Evolutionary conservation across 92 coral and sea anemone genomes (phyloP), one percentile per base, ranked within the genome.

Genomic region (Porites cylindrica): DNA sequence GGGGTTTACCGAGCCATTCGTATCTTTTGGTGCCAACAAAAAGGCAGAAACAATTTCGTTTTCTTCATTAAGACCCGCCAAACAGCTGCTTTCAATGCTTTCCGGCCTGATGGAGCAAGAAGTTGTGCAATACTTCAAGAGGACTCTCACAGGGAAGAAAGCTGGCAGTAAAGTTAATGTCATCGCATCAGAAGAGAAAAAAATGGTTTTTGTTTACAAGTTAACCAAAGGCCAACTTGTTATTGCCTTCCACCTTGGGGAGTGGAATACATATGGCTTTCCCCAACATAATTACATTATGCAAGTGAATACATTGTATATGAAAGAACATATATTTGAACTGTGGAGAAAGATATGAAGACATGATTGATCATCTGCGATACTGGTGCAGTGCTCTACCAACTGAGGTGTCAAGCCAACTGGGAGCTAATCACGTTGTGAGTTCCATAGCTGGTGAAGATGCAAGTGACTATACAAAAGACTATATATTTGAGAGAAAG

Each of bases 21-120:
- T 69, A 70, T 51, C 20, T 10, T 82, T 38, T 70, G 21, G 64
- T n/a, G 32, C 43, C 6, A 76, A 26, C 53, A 21, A 53, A 61
- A 82, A 56, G 66, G 75, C 66, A 82, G 79, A 66, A 66, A 26
- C 29, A 21, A 67, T 47, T 12, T 81, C 62, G 29, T 81, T 68
- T 68, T n/a, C 73, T 47, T 8, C 76, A 29, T 32, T 72, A 72
- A 4, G 60, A 11, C 76, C 76, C 14, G 23, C 54, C 53, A 72
- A 72, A 14, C 76, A 72, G 76, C 76, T 47, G 14, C 54, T 72
- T 72, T 72, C 76, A 10, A 32, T 72, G 6, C 60, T 47, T 72
- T 72, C 76, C 20, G 76, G 76, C 4, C 53, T 29, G 76, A 72
- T 8, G n/a, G 54, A 47, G 76, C 21, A n/a, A 7, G 54, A 72